phyloP scores from a whole-genome alignment of 2,888 invertebrate genomes.

The Chromoteleia sp. region DNA sequence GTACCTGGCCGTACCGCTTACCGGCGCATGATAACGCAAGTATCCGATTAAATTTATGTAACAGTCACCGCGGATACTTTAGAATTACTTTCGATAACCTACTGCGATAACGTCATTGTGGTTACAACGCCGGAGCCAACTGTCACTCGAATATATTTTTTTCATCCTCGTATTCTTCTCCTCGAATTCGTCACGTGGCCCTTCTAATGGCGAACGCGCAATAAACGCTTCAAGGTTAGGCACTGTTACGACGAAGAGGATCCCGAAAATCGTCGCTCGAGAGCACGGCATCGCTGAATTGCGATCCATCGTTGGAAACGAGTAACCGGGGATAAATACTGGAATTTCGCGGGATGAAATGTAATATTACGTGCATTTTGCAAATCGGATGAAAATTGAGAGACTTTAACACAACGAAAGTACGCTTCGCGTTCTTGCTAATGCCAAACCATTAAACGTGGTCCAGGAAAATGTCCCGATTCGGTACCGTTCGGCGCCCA shows the following conservation, averaged over 20 bases:
- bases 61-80: slow-evolving; percentile 72
- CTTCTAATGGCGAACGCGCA: slow-evolving; percentile 28
- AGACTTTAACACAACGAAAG: no score
- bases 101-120: slow-evolving; percentile 67
- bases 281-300: background rate
- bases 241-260: slow-evolving; percentile 27
- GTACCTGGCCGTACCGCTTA: slow-evolving; percentile 73
- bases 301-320: background rate
- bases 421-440: no score
- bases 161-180: slow-evolving; percentile 13
- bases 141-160: slow-evolving; percentile 43
- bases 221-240: slow-evolving; percentile 28
- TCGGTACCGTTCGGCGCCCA: no score
- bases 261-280: slow-evolving; percentile 6
- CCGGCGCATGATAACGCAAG: slow-evolving; percentile 72
- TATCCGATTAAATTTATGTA: slow-evolving; percentile 81
- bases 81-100: slow-evolving; percentile 71
- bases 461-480: no score
- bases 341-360: no score
- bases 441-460: no score
- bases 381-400: no score
- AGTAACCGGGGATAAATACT: no score
- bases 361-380: no score
- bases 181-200: slow-evolving; percentile 45
- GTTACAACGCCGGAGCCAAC: slow-evolving; percentile 45